Base-by-base conservation (phyloP, 2,113 vertebrate genomes). In the Maccullochella peelii region DNA sequence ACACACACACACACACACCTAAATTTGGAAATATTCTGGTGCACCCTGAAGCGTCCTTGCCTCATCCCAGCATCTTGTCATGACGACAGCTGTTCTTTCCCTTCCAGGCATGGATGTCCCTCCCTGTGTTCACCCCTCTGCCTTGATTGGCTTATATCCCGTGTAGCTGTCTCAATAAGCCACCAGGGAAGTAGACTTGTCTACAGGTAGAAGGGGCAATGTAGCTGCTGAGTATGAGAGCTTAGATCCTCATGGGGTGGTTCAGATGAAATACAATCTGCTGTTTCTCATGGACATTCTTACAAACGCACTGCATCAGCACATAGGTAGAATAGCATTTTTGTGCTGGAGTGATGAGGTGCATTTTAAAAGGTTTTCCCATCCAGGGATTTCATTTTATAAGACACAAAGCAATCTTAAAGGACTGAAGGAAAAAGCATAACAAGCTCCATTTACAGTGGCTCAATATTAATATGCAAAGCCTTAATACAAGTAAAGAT, bases 41-140 rank as follows among this genome's bases (percentile, higher is more conserved):
- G 62, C 86, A 57, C 68, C 88, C 83, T 83, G 57, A 89, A 87
- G 80, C 83, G 86, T 88, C 91, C 87, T 90, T 87, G 88, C 85
- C 82, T 90, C 85, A 79, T 93, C 80, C 79, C 77, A 71, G 92
- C 85, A 87, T 90, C 82, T 90, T 90, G 90, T 93, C 88, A 94
- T 93, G 92, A 91, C 90, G 44, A 94, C 86, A 14, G 71, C 78
- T 63, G 73, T 76, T 88, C 80, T 77, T 72, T 87, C 79, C 75
- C 89, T 83, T 87, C 61, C 63, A 86, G 90, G 70, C 90, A 67
- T 73, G 83, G 75, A 74, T 15, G 49, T 81, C 86, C 82, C 88
- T 91, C 83, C 80, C 73, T 75, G 40, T 65, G 83, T 84, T 90
- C 85, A 69, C 86, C 88, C 55, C 77, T 88, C 72, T 74, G 69